A percentile compares a stretch with the other conserved stretches of the same genome.
phyloP scores from a whole-genome alignment of 2,797 vertebrate species.

The Arctocebus calabarensis region DNA sequence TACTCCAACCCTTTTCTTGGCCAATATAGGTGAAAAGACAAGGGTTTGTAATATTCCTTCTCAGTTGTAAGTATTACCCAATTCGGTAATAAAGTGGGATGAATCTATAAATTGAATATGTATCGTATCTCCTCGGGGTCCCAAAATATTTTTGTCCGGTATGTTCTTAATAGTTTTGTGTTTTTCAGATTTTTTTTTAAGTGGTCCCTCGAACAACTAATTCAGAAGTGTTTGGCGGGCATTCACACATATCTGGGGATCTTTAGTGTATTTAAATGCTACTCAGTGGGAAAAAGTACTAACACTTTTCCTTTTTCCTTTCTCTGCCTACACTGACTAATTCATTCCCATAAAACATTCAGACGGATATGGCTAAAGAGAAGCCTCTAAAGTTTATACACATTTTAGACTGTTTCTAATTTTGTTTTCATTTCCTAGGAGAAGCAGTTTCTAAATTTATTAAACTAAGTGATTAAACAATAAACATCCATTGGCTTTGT shows the following conservation, averaged over 20 bases:
- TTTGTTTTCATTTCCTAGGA: conserved; percentile 70
- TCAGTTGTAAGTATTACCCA: conserved; percentile 60
- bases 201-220: conserved; percentile 34
- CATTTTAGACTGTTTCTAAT: conserved; percentile 69
- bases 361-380: conserved; percentile 55
- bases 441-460: conserved; percentile 61
- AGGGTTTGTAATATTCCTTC: conserved; percentile 47
- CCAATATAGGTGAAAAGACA: conserved; percentile 33
- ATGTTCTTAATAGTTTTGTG: conserved; percentile 59
- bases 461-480: conserved; percentile 52
- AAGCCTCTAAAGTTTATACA: conserved; percentile 58
- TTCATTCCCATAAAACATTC: conserved; percentile 46
- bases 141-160: conserved; percentile 57
- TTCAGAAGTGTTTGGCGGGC: conserved; percentile 8
- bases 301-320: conserved; percentile 25
- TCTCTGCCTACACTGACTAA: conserved; percentile 51
- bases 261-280: conserved; percentile 64
- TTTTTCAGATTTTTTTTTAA: conserved; percentile 28
- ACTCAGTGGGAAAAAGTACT: conserved; percentile 53
- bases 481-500: neutral
- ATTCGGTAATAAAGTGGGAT: conserved; percentile 61
- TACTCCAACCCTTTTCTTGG: conserved; percentile 13
- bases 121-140: conserved; percentile 13
- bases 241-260: neutral
- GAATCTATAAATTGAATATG: conserved; percentile 17